Evolutionary conservation across 2,797 vertebrate species (phyloP).

Genomic region (Tolypeutes matacus): DNA sequence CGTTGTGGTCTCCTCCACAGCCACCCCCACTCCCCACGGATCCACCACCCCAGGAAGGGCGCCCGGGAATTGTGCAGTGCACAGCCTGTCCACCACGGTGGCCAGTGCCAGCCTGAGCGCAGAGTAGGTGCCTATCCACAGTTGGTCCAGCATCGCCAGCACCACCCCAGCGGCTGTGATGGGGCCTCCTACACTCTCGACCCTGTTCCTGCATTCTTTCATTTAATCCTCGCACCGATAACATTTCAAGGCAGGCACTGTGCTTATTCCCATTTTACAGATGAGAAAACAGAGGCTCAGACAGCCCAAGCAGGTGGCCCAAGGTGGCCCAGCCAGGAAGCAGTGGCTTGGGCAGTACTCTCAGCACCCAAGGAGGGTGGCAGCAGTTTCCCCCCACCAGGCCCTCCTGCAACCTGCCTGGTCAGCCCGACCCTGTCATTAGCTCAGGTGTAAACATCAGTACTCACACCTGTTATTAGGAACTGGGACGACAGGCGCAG

Average conservation of each 20-base stretch:
- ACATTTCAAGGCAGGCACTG: neutral
- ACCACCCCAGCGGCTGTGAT: neutral
- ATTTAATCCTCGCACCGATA: neutral
- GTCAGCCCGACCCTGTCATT: conserved; percentile 66
- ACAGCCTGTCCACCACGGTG: neutral
- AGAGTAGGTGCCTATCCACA: neutral
- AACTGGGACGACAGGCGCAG: neutral
- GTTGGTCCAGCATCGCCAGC: neutral
- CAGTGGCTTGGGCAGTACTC: neutral
- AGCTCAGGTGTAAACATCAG: conserved; percentile 69
- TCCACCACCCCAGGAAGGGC: neutral
- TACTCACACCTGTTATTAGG: conserved; percentile 73
- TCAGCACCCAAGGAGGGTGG: neutral
- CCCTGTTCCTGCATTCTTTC: neutral
- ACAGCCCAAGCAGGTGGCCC: neutral
- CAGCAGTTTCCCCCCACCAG: neutral
- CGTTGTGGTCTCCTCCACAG: neutral
- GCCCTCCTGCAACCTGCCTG: neutral
- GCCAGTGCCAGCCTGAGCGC: neutral
- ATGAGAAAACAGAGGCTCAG: neutral
- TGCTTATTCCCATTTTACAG: neutral
- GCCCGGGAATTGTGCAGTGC: neutral
- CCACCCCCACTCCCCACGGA: neutral
- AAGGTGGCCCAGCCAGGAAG: neutral
- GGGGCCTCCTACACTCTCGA: neutral